Base-by-base conservation (phyloP, 2,113 vertebrate species). In the Hystrix cristata region DNA sequence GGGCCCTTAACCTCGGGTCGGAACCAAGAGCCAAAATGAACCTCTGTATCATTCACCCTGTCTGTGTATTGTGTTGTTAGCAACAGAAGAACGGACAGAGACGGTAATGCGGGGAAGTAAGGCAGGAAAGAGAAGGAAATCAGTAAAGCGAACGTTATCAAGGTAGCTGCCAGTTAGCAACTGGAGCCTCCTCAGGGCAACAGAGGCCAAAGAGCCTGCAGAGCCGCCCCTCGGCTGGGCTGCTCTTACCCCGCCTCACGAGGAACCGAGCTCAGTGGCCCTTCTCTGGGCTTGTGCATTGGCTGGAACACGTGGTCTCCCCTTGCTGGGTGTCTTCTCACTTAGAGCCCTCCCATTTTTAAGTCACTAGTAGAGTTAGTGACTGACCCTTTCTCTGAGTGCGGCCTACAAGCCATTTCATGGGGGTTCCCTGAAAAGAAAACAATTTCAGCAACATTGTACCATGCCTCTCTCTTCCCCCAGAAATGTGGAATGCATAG, bases 281-380 rank as follows among this genome's bases (percentile, higher is more conserved):
- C 59, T 10, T 53, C 4, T 21, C 10, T 0, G 10, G 27, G 31
- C 29, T 53, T 3, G 6, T 12, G n/a, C 11, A 0, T 55, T 27
- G 48, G 21, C 12, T 14, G 18, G 55, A 3, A 0, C 12, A 29
- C 5, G 6, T 19, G 15, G 81, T n/a, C 43, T 86, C 25, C 38
- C 15, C 14, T 43, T n/a, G 29, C 13, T 14, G 43, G 60, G 46
- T 16, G 8, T 57, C 71, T 55, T 43, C 19, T 46, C 7, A 11
- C 71, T 43, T 23, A 18, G 46, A 19, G 18, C 55, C 23, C 43
- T 72, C 4, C 19, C n/a, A 8, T 19, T 15, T 9, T 9, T 71
- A 60, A 34, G 11, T 74, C 43, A 13, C 48, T 90, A 8, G 6
- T 16, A 19, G 1, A 29, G 23, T 38, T 16, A 31, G 74, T 3